Conservation (phyloP, 2,797 vertebrate species). For the Sebastes miniatus region DNA sequence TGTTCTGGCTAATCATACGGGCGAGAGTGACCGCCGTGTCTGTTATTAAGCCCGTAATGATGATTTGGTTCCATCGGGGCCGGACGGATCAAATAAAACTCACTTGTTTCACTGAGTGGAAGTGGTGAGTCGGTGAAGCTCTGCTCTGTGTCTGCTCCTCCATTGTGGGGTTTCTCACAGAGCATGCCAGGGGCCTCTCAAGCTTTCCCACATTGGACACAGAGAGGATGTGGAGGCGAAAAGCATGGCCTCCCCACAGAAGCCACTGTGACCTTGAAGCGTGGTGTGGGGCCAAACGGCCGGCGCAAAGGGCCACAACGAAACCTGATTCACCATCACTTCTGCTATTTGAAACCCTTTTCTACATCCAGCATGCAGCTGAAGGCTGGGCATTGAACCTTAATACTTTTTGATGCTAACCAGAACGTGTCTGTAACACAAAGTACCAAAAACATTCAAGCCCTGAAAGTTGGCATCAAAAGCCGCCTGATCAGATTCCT, state of each 20-base stretch:
- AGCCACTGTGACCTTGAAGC: constrained; percentile 72
- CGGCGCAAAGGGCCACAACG: constrained; percentile 38
- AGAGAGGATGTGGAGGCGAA: constrained; percentile 77
- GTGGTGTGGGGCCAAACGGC: constrained; percentile 57
- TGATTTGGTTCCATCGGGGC: constrained; percentile 51
- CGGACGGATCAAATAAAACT: constrained; percentile 52
- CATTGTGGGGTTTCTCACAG: constrained; percentile 76
- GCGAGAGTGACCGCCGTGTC: constrained; percentile 56
- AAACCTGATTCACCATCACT: constrained; percentile 43
- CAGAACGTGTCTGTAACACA: neutral
- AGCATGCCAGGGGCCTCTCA: constrained; percentile 73
- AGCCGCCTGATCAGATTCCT: neutral
- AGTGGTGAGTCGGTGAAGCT: constrained; percentile 59
- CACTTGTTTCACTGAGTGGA: constrained; percentile 54
- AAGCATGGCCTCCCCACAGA: constrained; percentile 73
- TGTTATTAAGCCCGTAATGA: constrained; percentile 69
- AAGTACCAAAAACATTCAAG: neutral
- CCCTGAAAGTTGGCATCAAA: neutral
- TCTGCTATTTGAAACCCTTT: constrained; percentile 30
- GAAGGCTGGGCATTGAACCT: neutral
- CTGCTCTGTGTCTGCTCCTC: constrained; percentile 39
- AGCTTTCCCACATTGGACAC: constrained; percentile 75
- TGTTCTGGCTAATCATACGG: constrained; percentile 58
- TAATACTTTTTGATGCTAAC: neutral
- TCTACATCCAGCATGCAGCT: neutral